These are phyloP conservation scores for Nomada goodeniana DNA, from an alignment of 2,888 invertebrate species.

Conservation along the genomic window DNA sequence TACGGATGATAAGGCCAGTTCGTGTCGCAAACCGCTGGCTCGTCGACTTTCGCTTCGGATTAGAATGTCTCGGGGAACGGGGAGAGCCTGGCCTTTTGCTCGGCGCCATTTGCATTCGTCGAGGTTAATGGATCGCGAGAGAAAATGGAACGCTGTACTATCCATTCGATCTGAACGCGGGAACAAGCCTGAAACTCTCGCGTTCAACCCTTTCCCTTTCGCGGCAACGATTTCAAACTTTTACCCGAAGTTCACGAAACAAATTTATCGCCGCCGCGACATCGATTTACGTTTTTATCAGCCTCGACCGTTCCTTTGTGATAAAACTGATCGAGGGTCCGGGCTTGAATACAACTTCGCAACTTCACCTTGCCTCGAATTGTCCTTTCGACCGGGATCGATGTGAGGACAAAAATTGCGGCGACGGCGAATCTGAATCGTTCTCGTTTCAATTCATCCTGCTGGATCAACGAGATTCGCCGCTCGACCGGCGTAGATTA, in stretches of 20 bases:
- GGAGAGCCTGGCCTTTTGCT: slow-evolving; percentile 58
- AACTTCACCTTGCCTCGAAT: too few species aligned
- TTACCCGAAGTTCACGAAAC: too few species aligned
- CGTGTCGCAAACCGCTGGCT: slow-evolving; percentile 19
- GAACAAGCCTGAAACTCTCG: background rate
- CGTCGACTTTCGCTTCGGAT: slow-evolving; percentile 65
- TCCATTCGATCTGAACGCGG: slow-evolving; percentile 37
- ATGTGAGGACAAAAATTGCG: too few species aligned
- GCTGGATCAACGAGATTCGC: background rate
- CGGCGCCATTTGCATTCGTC: slow-evolving; percentile 55
- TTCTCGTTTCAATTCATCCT: background rate
- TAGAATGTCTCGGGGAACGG: slow-evolving; percentile 59
- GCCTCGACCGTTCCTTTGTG: too few species aligned
- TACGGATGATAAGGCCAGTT: slow-evolving; percentile 32
- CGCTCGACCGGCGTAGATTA: background rate
- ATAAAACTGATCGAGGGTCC: too few species aligned
- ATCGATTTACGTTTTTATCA: too few species aligned
- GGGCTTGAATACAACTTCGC: too few species aligned
- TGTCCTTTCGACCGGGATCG: too few species aligned
- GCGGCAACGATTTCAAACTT: too few species aligned
- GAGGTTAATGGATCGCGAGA: slow-evolving; percentile 55
- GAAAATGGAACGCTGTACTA: slow-evolving; percentile 46
- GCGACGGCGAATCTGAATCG: too few species aligned
- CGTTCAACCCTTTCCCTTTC: too few species aligned
- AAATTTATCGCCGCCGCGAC: too few species aligned